phyloP scores from a whole-genome alignment of 2,113 vertebrate species.

The Formicarius rufipectus region DNA sequence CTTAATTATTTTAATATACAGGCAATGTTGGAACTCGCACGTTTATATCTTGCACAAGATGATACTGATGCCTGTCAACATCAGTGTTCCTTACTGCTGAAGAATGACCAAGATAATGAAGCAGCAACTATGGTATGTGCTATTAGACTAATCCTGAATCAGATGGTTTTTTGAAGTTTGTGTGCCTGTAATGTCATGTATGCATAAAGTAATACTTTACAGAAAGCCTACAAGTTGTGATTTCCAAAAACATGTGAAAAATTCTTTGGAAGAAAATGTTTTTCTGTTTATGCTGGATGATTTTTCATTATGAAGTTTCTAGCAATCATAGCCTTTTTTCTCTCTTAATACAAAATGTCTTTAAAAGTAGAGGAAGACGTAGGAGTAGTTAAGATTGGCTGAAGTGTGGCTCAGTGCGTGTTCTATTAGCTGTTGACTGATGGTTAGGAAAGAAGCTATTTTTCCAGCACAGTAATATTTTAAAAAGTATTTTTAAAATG shows the following conservation, averaged over 20 bases:
- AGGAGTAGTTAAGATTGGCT: background rate
- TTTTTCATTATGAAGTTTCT: background rate
- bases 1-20: conserved; percentile 44
- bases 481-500: background rate
- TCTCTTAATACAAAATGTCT: background rate
- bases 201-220: background rate
- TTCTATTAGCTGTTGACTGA: background rate
- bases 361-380: background rate
- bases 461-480: background rate
- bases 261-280: background rate
- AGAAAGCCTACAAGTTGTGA: background rate
- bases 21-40: conserved; percentile 94
- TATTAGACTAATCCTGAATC: background rate
- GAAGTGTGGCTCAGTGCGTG: background rate
- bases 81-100: conserved; percentile 88
- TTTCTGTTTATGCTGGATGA: background rate
- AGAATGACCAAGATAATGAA: conserved; percentile 89
- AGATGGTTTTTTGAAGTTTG: background rate
- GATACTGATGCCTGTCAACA: conserved; percentile 87
- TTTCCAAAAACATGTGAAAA: background rate
- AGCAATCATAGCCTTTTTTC: background rate
- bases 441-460: background rate
- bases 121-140: conserved; percentile 82
- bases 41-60: conserved; percentile 87
- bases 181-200: background rate